Base-by-base conservation (phyloP, 2,797 vertebrate genomes). In the Oreochromis grahami region DNA sequence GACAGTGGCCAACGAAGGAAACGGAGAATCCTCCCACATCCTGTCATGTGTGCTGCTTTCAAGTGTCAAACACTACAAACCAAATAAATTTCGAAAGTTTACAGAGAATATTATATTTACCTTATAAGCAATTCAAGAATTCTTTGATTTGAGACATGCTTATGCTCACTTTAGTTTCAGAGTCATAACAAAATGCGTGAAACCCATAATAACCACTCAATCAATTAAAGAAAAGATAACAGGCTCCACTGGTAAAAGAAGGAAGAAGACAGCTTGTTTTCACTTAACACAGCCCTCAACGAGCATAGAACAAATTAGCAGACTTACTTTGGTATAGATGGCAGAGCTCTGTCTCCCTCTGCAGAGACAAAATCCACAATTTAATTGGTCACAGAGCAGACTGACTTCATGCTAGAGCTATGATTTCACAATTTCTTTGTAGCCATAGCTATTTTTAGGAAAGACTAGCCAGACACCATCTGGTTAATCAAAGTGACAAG, bases 241-340 rank as follows among this genome's bases (percentile, higher is more conserved):
- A 50, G 19, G 41, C 4, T 24, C 48, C 5, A 12, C 29, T 43
- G 8, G 29, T 21, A 17, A 76, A 68, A 52, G 4, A 29, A 29
- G 21, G 65, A 32, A 72, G 15, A 48, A 48, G 14, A 72, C 7
- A 7, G 41, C 65, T 48, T 29, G 68, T 48, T 72, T 48, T 72
- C 24, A 72, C 41, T 72, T 72, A 48, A 48, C 68, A 14, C 34
- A 83, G 6, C 17, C 11, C 50, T 43, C 45, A 45, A 36, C n/a
- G 3, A 74, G 26, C 13, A 72, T 6, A 78, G 60, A 78, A 26
- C 5, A 1, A 77, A 45, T 24, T 8, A 10, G 32, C 0, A 85
- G 50, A 97, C 98, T 98, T 98, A 99, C 97, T 98, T 99, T 94
- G 99, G 99, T 96, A 99, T 97, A 5, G 98, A 99, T 6, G 99